Percentiles rank a stretch among this genome's conserved stretches.
These are phyloP conservation scores for Eleutherodactylus coqui DNA, from an alignment of 2,797 vertebrate species.

Conservation along the genomic window DNA sequence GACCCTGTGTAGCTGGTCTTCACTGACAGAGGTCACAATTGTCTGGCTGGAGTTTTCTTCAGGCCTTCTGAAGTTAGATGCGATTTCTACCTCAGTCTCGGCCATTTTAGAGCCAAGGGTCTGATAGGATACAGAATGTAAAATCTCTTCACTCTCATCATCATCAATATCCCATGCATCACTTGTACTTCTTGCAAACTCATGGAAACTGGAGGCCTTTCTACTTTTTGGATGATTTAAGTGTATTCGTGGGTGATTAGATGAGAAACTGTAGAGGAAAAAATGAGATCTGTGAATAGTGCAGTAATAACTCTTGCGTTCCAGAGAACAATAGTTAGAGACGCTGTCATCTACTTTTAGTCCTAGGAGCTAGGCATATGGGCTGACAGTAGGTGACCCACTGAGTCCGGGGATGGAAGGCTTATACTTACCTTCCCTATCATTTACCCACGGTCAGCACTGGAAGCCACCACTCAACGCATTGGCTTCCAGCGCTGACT, in stretches of 20 bases:
- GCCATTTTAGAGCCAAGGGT: constrained; percentile 80
- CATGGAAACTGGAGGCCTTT: constrained; percentile 94
- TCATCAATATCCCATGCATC: constrained; percentile 98
- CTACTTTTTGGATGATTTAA: constrained; percentile 85
- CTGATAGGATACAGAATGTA: constrained; percentile 76
- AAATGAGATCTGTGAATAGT: too few species aligned
- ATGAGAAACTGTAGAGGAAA: constrained; percentile 81
- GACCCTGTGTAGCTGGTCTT: constrained; percentile 84
- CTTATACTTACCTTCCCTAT: too few species aligned
- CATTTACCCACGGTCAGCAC: too few species aligned
- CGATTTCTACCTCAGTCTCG: constrained; percentile 73
- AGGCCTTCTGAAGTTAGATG: constrained; percentile 76
- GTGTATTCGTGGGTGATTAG: constrained; percentile 85
- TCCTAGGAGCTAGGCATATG: too few species aligned
- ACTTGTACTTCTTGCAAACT: constrained; percentile 95
- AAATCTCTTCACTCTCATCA: constrained; percentile 87
- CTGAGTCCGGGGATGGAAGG: too few species aligned
- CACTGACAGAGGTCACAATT: constrained; percentile 90
- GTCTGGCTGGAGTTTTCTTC: constrained; percentile 77
- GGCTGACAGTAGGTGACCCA: too few species aligned
- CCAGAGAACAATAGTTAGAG: too few species aligned
- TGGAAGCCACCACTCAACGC: too few species aligned
- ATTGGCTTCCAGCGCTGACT: too few species aligned
- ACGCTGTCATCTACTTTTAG: too few species aligned
- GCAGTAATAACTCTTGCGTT: too few species aligned